Percentiles rank a stretch among this genome's conserved stretches.
Evolutionary conservation across 1,140 invertebrate species (phyloP).

Genomic region (Drosophila nebulosa): DNA sequence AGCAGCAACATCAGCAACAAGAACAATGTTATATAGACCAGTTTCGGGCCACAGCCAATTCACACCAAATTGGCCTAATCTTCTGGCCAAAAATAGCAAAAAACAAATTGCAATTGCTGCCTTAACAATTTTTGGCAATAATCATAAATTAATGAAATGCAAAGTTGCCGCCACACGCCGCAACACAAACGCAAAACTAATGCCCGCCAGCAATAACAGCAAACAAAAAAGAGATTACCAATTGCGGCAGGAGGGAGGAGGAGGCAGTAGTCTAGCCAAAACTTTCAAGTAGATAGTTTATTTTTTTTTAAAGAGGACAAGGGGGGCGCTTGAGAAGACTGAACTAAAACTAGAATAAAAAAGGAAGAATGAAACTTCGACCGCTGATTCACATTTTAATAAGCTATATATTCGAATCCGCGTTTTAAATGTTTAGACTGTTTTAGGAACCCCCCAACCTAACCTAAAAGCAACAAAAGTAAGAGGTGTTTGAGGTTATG

Average conservation of each 20-base stretch:
- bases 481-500: no score
- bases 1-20: constrained; percentile 28
- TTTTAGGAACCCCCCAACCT: no score
- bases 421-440: no score
- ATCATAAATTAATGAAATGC: constrained; percentile 79
- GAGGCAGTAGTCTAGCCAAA: not conserved
- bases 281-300: not conserved
- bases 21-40: not conserved
- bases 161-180: constrained; percentile 48
- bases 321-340: not conserved
- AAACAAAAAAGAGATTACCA: constrained; percentile 8
- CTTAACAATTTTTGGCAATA: constrained; percentile 57
- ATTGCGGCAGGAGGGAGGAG: not conserved
- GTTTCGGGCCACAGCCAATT: constrained; percentile 27
- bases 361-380: not conserved
- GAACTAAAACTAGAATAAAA: not conserved
- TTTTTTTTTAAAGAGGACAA: not conserved
- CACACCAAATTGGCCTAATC: constrained; percentile 73
- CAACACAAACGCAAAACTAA: constrained; percentile 27
- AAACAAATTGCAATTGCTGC: constrained; percentile 25
- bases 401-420: no score
- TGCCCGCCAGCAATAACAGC: constrained; percentile 23
- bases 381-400: no score
- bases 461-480: no score
- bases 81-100: constrained; percentile 58